These are phyloP conservation scores for Odontothrips loti DNA, from an alignment of 2,888 invertebrate species.

Conservation along the genomic window DNA sequence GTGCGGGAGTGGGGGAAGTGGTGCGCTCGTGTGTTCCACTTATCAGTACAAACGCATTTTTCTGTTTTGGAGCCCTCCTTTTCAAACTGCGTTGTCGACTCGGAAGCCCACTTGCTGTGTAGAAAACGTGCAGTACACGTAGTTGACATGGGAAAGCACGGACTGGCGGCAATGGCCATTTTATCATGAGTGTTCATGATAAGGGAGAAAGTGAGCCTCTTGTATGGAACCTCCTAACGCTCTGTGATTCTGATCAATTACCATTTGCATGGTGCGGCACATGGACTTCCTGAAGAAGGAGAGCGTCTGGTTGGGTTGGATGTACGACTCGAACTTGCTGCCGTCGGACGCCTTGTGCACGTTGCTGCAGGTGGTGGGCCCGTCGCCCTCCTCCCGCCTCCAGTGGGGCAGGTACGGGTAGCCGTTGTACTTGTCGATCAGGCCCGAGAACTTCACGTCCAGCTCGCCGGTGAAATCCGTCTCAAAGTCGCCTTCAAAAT, in stretches of 20 bases:
- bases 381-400: constrained; percentile 43
- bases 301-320: constrained; percentile 63
- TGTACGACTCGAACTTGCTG: constrained; percentile 72
- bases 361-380: constrained; percentile 67
- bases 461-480: constrained; percentile 69
- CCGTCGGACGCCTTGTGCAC: constrained; percentile 77
- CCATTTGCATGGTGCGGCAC: constrained; percentile 75
- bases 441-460: constrained; percentile 59
- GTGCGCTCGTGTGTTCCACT: too few relatives aligned
- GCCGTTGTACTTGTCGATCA: constrained; percentile 73
- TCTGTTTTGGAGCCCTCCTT: too few relatives aligned
- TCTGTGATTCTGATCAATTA: constrained; percentile 48
- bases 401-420: constrained; percentile 70
- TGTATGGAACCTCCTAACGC: too few relatives aligned
- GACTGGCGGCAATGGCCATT: too few relatives aligned
- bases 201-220: too few relatives aligned
- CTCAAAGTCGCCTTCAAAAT: constrained; percentile 72
- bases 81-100: too few relatives aligned
- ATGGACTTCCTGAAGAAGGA: constrained; percentile 79
- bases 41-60: too few relatives aligned
- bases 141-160: too few relatives aligned
- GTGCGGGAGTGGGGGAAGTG: too few relatives aligned
- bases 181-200: too few relatives aligned
- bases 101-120: too few relatives aligned
- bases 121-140: too few relatives aligned